phyloP scores from a whole-genome alignment of 1,140 invertebrate genomes.

The Brachionus angularis region DNA sequence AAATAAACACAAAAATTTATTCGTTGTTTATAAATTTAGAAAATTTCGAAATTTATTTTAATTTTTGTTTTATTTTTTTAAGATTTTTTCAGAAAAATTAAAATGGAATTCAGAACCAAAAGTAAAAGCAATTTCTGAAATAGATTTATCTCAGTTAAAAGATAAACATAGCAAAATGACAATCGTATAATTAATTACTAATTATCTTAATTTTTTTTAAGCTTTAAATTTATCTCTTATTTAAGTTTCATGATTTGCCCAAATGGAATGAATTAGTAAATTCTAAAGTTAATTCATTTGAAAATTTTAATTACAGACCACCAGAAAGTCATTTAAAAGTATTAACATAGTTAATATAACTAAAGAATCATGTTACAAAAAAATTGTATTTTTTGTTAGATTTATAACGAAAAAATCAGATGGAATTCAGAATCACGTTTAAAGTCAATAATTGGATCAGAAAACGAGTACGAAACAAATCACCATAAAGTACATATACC shows the following conservation, averaged over 20 bases:
- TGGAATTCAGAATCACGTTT: conserved; percentile 43
- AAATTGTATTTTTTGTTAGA: neutral
- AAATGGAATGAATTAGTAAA: conserved; percentile 34
- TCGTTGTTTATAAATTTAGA: too few species aligned
- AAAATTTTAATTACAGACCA: conserved; percentile 35
- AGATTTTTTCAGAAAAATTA: conserved; percentile 35
- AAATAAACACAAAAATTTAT: too few species aligned
- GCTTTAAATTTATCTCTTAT: neutral
- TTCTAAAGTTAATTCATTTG: conserved; percentile 41
- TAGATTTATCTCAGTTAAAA: conserved; percentile 25
- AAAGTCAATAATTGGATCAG: neutral
- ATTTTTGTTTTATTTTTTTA: neutral
- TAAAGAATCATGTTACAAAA: neutral
- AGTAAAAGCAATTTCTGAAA: conserved; percentile 21
- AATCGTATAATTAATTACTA: too few species aligned
- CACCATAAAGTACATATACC: neutral
- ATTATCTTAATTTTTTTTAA: too few species aligned
- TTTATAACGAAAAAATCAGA: conserved; percentile 39
- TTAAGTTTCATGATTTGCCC: conserved; percentile 21
- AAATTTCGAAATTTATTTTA: too few species aligned
- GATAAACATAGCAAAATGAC: neutral
- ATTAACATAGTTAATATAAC: neutral
- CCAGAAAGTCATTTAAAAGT: conserved; percentile 30
- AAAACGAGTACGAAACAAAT: neutral
- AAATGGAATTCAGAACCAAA: conserved; percentile 38